Base-by-base conservation (phyloP, 2,888 invertebrate genomes). In the Serrognathus titanus region DNA sequence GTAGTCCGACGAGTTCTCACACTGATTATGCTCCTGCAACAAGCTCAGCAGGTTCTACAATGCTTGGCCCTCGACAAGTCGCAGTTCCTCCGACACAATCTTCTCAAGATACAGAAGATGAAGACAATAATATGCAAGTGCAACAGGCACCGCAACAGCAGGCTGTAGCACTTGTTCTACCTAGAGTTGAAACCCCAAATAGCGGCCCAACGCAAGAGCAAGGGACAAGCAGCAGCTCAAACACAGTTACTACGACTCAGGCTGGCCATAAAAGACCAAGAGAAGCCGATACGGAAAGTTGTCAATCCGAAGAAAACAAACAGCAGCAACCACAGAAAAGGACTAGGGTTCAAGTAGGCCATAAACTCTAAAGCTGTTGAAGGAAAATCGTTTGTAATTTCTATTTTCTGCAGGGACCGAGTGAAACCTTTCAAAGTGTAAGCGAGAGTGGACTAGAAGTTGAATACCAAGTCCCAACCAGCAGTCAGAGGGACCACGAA, bases 21-120 rank as follows among this genome's bases (percentile, higher is more conserved):
- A 90, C 90, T 0, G 92, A 92, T 76, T 92, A 92, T 75, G 91
- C 91, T 82, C 91, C 92, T 1, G 90, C 91, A 0, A 91, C 91
- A 1, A 91, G 91, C 24, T 90, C 91, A 66, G 74, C 58, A 66
- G 74, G 20, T 51, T 58, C 64, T 20, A 61, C 61, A 8, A 59
- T 61, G 56, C 45, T 64, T 10, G 65, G 65, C 12, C 61, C 63
- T 10, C 83, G 88, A 49, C 87, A 89, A 51, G 79, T 84, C 24
- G 85, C 86, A 16, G 87, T 89, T 11, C 86, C 88, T 45, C 86
- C 88, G 8, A 77, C 78, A 3, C 78, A 78, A 67, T 83, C 83
- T 0, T 82, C 82, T 0, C 82, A 82, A 66, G 80, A 82, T 48
- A 79, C 81, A 54, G 83, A 83, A 65, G 76, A 80, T 38, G 83